phyloP scores from a whole-genome alignment of 2,888 invertebrate genomes.

The Hirtodrosophila alboralis region DNA sequence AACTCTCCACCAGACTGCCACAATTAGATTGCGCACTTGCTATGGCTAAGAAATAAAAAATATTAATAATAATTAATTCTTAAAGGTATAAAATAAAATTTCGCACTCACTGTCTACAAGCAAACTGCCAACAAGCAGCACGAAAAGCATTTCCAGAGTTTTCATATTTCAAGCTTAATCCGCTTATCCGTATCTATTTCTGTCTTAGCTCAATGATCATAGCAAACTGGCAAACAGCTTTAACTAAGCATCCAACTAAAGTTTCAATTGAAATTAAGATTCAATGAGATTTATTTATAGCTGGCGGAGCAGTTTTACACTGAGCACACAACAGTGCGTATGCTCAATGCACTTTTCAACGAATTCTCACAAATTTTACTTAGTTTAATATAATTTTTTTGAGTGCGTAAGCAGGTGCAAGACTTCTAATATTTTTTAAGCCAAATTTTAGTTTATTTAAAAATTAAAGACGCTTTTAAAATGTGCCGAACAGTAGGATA shows the following conservation, averaged over 20 bases:
- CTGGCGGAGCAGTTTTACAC: not conserved
- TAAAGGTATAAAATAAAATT: not conserved
- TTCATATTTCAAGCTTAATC: slow-evolving; percentile 23
- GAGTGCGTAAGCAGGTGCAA: too few species aligned
- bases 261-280: slow-evolving; percentile 2
- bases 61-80: not conserved
- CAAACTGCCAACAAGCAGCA: slow-evolving; percentile 23
- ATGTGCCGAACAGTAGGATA: too few species aligned
- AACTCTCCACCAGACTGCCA: slow-evolving; percentile 48
- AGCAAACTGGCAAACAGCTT: slow-evolving; percentile 27
- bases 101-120: slow-evolving; percentile 38
- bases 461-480: too few species aligned
- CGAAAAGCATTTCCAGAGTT: slow-evolving; percentile 34
- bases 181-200: slow-evolving; percentile 21
- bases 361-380: not conserved
- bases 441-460: too few species aligned
- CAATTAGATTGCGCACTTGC: slow-evolving; percentile 21
- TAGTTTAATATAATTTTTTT: too few species aligned
- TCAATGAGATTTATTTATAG: not conserved
- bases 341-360: slow-evolving; percentile 7
- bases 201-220: slow-evolving; percentile 12
- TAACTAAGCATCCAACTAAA: not conserved
- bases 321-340: slow-evolving; percentile 14
- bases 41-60: not conserved
- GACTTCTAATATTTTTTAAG: too few species aligned